Percentiles rank a stretch among this genome's conserved stretches.
These are phyloP conservation scores for Molossus molossus DNA, from an alignment of 2,797 vertebrate species.

Conservation along the genomic window DNA sequence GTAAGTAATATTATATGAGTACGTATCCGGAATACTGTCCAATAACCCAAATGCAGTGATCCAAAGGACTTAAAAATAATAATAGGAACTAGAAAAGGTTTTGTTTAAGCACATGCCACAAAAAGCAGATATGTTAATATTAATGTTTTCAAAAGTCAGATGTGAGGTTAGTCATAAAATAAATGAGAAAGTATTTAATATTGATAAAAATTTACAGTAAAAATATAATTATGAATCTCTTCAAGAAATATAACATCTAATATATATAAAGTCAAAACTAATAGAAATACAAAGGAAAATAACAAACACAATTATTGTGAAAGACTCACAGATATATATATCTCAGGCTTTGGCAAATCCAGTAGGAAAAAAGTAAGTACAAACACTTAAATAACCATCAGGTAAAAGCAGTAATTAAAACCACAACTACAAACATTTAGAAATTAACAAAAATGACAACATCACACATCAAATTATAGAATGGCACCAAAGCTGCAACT, in stretches of 20 bases:
- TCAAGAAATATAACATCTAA: slow-evolving; percentile 9
- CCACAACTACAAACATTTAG: background rate
- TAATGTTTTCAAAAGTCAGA: slow-evolving; percentile 7
- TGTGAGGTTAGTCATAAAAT: slow-evolving; percentile 6
- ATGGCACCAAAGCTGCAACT: background rate
- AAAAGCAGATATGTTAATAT: background rate
- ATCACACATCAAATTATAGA: background rate
- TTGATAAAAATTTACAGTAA: background rate
- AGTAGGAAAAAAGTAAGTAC: background rate
- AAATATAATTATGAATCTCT: background rate
- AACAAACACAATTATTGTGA: background rate
- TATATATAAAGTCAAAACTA: background rate
- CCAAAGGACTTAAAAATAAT: slow-evolving; percentile 12
- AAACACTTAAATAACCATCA: background rate
- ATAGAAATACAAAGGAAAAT: slow-evolving; percentile 29
- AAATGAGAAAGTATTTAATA: background rate
- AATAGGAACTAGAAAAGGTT: background rate
- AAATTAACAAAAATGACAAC: background rate
- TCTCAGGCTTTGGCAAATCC: slow-evolving; percentile 26
- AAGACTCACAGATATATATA: background rate
- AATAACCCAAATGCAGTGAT: background rate
- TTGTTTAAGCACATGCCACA: background rate
- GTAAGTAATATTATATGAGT: background rate
- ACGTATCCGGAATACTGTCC: background rate
- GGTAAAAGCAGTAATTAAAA: slow-evolving; percentile 43